phyloP scores from a whole-genome alignment of 2,797 vertebrate species.

The Paramormyrops hopkinsi region DNA sequence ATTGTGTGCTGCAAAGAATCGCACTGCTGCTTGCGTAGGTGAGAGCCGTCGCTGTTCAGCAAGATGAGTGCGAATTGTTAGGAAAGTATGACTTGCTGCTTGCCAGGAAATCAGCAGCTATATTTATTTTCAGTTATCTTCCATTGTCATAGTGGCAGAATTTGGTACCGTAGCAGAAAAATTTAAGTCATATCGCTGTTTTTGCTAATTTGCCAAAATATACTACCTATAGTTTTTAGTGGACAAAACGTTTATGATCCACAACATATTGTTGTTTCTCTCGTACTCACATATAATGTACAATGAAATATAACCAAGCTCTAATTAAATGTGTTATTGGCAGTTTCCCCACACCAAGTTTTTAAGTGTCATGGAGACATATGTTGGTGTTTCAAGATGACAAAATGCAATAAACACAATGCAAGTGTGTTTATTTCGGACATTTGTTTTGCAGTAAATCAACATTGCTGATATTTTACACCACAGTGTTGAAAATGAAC shows the following conservation, averaged over 20 bases:
- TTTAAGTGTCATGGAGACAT: background rate
- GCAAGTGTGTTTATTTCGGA: background rate
- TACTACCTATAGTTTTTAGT: too few relatives aligned
- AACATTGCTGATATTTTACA: background rate
- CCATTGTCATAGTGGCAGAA: background rate
- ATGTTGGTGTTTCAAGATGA: background rate
- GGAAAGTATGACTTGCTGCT: background rate
- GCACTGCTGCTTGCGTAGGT: background rate
- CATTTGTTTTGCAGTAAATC: background rate
- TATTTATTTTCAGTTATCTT: background rate
- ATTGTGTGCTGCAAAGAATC: background rate
- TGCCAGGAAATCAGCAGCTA: background rate
- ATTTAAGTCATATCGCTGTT: too few relatives aligned
- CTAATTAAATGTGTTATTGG: background rate
- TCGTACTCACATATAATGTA: background rate
- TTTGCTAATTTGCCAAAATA: too few relatives aligned
- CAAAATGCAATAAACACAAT: too few relatives aligned
- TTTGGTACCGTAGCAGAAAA: too few relatives aligned
- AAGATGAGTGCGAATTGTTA: background rate
- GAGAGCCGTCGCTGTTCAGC: background rate
- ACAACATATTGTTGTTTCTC: background rate
- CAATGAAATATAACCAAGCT: background rate
- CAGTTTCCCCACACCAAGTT: background rate
- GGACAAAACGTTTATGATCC: background rate
- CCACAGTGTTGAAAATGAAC: background rate